These are phyloP conservation scores for Schizothorax lantsangensis DNA, from an alignment of 2,797 vertebrate genomes.

Conservation along the genomic window DNA sequence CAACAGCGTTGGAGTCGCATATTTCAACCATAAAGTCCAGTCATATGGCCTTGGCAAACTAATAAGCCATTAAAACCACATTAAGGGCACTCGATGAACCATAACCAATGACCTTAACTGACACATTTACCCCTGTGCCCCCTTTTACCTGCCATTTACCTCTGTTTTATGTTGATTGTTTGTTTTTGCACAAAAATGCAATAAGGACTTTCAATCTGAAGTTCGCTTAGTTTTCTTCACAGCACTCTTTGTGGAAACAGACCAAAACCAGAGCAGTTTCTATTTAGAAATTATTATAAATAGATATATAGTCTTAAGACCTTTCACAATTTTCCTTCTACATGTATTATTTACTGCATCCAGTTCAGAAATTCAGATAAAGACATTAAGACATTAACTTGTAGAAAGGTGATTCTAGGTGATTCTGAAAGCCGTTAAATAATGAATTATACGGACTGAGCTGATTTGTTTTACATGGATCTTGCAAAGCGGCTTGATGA, in stretches of 20 bases:
- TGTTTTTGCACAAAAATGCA: slow-evolving; percentile 21
- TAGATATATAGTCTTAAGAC: background rate
- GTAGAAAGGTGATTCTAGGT: background rate
- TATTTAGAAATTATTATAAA: background rate
- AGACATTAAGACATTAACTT: background rate
- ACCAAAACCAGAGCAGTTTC: background rate
- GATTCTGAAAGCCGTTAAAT: slow-evolving; percentile 6
- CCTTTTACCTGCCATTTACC: slow-evolving; percentile 20
- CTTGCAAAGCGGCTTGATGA: background rate
- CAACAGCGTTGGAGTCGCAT: slow-evolving; percentile 30
- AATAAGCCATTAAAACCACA: slow-evolving; percentile 40
- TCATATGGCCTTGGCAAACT: slow-evolving; percentile 31
- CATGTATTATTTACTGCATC: background rate
- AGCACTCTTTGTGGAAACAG: background rate
- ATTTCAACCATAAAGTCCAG: slow-evolving; percentile 39
- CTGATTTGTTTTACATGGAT: background rate
- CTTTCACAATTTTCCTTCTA: background rate
- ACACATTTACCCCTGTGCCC: slow-evolving; percentile 14
- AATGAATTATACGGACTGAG: background rate
- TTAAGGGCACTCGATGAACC: slow-evolving; percentile 42
- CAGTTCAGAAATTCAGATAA: background rate
- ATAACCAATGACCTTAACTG: slow-evolving; percentile 42
- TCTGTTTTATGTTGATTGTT: slow-evolving; percentile 18
- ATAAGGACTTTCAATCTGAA: background rate
- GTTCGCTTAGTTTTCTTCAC: background rate